These are phyloP conservation scores for Chloebia gouldiae DNA, from an alignment of 2,113 vertebrate species.

Conservation along the genomic window DNA sequence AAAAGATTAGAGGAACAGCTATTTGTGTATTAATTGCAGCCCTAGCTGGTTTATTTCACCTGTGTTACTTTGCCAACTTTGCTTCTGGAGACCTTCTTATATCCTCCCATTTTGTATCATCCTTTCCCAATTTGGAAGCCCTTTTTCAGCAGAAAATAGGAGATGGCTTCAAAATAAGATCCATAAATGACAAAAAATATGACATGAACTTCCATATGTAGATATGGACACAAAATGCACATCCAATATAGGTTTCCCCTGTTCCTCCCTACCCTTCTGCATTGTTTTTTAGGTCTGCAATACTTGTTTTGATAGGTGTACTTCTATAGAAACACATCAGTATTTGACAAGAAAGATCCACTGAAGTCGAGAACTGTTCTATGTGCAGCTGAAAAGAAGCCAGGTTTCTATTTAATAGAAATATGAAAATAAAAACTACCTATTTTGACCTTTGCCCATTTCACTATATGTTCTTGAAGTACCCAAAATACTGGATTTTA, in stretches of 20 bases:
- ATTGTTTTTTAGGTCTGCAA: not conserved
- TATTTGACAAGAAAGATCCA: not conserved
- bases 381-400: not conserved
- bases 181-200: not conserved
- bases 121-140: not conserved
- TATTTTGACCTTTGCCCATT: not conserved
- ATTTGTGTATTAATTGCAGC: not conserved
- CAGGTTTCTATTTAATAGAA: not conserved
- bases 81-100: not conserved
- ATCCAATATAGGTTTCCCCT: not conserved
- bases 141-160: not conserved
- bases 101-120: not conserved
- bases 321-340: not conserved
- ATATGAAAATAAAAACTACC: not conserved
- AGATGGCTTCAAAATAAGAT: not conserved
- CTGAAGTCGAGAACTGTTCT: not conserved
- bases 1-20: slow-evolving; percentile 1
- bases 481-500: not conserved
- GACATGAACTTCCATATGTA: not conserved
- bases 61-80: not conserved
- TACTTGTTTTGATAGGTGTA: not conserved
- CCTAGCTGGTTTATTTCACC: not conserved
- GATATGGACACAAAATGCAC: not conserved
- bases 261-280: not conserved
- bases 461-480: not conserved